Base-by-base conservation (phyloP, 2,113 vertebrate species). In the Ailurus styani region DNA sequence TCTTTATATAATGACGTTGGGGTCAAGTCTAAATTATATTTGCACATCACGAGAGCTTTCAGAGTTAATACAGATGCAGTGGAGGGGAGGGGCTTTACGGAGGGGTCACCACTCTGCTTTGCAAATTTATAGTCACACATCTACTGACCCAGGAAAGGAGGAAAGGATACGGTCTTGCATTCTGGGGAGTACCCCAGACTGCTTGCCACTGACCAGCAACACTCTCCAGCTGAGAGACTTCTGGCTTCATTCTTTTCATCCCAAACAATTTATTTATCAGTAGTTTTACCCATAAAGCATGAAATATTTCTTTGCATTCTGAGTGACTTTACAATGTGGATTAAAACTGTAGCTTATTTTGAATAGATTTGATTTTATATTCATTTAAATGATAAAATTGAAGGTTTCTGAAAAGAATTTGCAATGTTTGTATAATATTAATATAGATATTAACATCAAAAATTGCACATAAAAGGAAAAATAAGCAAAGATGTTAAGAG, bases 1-100 rank as follows among this genome's bases (percentile, higher is more conserved):
- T 86, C 90, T 97, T 97, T 97, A 68, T 66, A 70, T 87, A 88
- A 90, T 82, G n/a, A 54, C 97, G 55, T 1, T 1, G 1, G 47
- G 70, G 87, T 95, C 83, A 95, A 57, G 34, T 95, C 85, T 45
- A 96, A 96, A 96, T 96, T 93, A 50, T 21, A 96, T 97, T 91
- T 94, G 47, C 31, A 85, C 62, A 45, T 89, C 55, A 52, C 20
- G 29, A 70, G 87, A 96, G 81, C 68, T 97, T 93, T 98, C 57
- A 95, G 91, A 84, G 90, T 79, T 97, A 93, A 91, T 68, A 37
- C 52, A 82, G 73, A 93, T 97, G 75, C 68, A 37, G 55, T 25
- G 27, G 60, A 27, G 4, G 60, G 9, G 29, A 4, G 2, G 34
- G 40, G 15, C 72, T 93, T 50, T 27, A 57, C 60, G 34, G 87